Evolutionary conservation across 2,888 invertebrate genomes (phyloP).

Genomic region (Lycocerus yunnanus): DNA sequence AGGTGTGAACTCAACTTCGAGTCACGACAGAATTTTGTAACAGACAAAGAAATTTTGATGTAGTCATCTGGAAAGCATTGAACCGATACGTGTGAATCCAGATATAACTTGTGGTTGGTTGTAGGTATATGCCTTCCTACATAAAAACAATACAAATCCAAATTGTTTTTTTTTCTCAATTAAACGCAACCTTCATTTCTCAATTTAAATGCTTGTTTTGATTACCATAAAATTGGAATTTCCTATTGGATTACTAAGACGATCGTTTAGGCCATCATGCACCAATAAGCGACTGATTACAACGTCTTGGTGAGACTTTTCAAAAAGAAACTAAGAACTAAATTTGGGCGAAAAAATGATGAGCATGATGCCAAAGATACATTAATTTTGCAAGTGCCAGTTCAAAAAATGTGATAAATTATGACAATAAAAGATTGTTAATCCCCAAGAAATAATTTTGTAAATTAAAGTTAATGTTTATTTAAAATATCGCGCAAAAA

Average conservation of each 20-base stretch:
- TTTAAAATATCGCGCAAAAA: not conserved
- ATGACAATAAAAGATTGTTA: not conserved
- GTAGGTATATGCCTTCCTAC: not conserved
- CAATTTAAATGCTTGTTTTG: not conserved
- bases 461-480: not conserved
- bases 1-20: slow-evolving; percentile 27
- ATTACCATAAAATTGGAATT: not conserved
- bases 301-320: not conserved
- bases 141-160: slow-evolving; percentile 2
- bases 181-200: not conserved
- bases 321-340: not conserved
- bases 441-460: not conserved
- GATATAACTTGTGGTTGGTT: slow-evolving; percentile 10
- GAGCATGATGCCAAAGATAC: too few relatives aligned
- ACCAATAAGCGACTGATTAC: not conserved
- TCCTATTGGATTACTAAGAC: not conserved
- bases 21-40: slow-evolving; percentile 25
- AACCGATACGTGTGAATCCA: slow-evolving; percentile 31
- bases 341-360: not conserved
- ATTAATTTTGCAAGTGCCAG: not conserved
- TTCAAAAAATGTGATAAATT: not conserved
- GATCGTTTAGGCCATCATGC: not conserved
- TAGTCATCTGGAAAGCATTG: slow-evolving; percentile 35
- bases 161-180: not conserved
- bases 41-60: slow-evolving; percentile 33